Evolutionary conservation across 2,888 invertebrate species (phyloP).

Genomic region (Eucera pruinosa): DNA sequence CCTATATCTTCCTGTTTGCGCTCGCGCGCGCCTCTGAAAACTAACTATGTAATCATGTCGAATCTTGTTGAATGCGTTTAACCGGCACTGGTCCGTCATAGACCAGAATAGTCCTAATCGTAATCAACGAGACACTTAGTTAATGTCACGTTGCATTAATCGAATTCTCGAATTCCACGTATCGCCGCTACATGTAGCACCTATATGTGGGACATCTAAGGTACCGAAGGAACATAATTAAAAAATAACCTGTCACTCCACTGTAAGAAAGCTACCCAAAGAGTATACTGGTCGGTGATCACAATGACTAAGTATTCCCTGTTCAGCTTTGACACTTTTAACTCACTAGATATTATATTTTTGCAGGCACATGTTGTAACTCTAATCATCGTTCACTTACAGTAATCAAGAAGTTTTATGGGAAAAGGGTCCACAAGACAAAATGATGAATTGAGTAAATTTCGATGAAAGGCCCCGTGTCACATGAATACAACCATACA

Average conservation of each 20-base stretch:
- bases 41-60: slow-evolving; percentile 71
- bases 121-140: slow-evolving; percentile 40
- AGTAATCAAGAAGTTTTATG: no score
- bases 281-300: slow-evolving; percentile 13
- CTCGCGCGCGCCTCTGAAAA: slow-evolving; percentile 62
- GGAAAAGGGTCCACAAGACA: no score
- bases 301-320: slow-evolving; percentile 6
- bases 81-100: slow-evolving; percentile 71
- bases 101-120: slow-evolving; percentile 77
- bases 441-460: no score
- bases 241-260: slow-evolving; percentile 30
- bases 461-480: no score
- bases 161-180: slow-evolving; percentile 28
- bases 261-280: slow-evolving; percentile 8
- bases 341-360: background rate
- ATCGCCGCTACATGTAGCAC: background rate
- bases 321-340: slow-evolving; percentile 20
- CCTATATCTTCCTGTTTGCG: slow-evolving; percentile 65
- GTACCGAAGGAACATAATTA: no score
- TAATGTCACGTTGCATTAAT: slow-evolving; percentile 36
- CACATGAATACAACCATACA: no score
- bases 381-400: slow-evolving; percentile 6
- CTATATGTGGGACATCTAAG: no score
- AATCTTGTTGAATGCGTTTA: slow-evolving; percentile 71
- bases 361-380: slow-evolving; percentile 6